A percentile compares a stretch with the other conserved stretches of the same genome.
phyloP scores from a whole-genome alignment of 2,888 invertebrate species.

The Halocaridina rubra region DNA sequence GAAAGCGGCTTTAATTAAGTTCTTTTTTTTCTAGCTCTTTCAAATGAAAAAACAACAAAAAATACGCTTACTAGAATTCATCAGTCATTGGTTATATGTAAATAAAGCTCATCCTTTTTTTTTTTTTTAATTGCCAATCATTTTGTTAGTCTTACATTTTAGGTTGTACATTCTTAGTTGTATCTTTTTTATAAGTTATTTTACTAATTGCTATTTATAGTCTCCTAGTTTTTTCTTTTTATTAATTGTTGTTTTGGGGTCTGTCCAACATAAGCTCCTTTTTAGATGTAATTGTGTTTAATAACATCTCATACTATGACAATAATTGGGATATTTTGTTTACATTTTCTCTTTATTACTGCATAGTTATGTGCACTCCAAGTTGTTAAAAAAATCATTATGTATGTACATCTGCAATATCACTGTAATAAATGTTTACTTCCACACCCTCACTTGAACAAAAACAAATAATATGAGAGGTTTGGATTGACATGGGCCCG shows the following conservation, averaged over 20 bases:
- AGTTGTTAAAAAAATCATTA: too few relatives aligned
- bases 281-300: not conserved
- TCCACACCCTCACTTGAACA: too few relatives aligned
- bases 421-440: too few relatives aligned
- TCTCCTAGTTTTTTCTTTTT: not conserved
- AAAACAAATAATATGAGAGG: too few relatives aligned
- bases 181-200: conserved; percentile 53
- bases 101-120: too few relatives aligned
- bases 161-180: conserved; percentile 52
- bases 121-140: not conserved
- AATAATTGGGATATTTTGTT: too few relatives aligned
- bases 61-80: conserved; percentile 59
- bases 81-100: conserved; percentile 25
- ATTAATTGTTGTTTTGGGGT: conserved; percentile 46
- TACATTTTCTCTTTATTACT: too few relatives aligned
- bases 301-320: not conserved
- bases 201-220: conserved; percentile 48
- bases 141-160: conserved; percentile 30
- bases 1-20: too few relatives aligned
- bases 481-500: too few relatives aligned
- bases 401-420: too few relatives aligned
- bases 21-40: conserved; percentile 45
- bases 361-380: too few relatives aligned
- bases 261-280: conserved; percentile 46
- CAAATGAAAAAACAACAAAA: conserved; percentile 53